Conservation (phyloP, 2,888 invertebrate species). For the Periphyllus acericola region DNA sequence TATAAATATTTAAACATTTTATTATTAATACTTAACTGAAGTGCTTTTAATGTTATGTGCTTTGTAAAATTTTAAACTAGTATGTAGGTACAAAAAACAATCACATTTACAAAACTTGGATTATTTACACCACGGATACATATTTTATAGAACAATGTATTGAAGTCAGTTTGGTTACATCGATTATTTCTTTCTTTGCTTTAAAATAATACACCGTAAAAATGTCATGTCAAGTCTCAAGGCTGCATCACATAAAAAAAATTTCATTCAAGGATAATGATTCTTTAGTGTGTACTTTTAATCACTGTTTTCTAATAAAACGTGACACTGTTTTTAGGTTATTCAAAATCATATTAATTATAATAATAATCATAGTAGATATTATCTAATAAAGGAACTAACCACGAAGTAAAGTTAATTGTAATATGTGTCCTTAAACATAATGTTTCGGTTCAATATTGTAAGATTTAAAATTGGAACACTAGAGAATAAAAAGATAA, state of each 20-base stretch:
- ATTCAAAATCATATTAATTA: not conserved
- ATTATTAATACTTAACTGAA: no score
- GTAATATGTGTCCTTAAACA: constrained; percentile 5
- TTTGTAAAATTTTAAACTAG: no score
- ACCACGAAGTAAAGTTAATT: not conserved
- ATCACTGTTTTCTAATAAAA: constrained; percentile 48
- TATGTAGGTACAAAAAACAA: no score
- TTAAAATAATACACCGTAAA: not conserved
- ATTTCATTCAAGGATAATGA: constrained; percentile 43
- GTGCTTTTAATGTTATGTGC: no score
- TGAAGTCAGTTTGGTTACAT: not conserved
- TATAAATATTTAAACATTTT: no score
- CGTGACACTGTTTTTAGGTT: constrained; percentile 24
- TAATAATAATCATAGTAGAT: not conserved
- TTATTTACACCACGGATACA: no score
- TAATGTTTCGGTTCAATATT: not conserved
- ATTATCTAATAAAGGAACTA: not conserved
- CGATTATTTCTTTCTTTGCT: not conserved
- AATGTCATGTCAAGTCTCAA: constrained; percentile 25
- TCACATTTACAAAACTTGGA: no score
- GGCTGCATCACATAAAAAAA: constrained; percentile 4
- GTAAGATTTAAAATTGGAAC: no score
- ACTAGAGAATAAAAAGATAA: no score
- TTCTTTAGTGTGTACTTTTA: constrained; percentile 17
- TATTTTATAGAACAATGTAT: not conserved